phyloP scores from a whole-genome alignment of 2,888 invertebrate genomes.

The Sympetrum striolatum region DNA sequence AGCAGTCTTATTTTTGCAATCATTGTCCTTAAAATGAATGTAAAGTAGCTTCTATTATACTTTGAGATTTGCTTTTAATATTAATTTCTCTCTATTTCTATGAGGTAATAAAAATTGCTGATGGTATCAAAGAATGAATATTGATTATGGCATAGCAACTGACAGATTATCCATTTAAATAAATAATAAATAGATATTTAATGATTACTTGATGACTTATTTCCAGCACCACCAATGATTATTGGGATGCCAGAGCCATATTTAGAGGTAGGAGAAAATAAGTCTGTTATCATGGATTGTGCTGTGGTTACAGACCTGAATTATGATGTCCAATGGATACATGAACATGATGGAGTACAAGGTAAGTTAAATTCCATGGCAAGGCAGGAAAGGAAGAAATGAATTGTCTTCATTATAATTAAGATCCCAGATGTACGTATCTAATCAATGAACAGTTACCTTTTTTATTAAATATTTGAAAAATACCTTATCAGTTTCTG shows the following conservation, averaged over 20 bases:
- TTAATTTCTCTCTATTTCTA: too few relatives aligned
- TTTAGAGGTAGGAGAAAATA: not conserved
- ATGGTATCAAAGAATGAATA: not conserved
- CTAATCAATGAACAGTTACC: not conserved
- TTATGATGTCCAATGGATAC: slow-evolving; percentile 15
- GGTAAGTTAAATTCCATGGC: not conserved
- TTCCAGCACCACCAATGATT: slow-evolving; percentile 3
- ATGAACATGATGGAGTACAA: not conserved
- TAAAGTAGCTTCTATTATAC: too few relatives aligned
- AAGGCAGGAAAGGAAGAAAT: not conserved
- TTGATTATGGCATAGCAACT: not conserved
- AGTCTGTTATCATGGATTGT: slow-evolving; percentile 7
- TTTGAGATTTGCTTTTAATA: too few relatives aligned
- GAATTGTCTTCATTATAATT: not conserved
- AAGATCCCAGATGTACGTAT: not conserved
- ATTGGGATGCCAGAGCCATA: slow-evolving; percentile 10
- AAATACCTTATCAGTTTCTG: too few relatives aligned
- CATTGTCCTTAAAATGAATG: too few relatives aligned
- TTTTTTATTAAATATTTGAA: too few relatives aligned
- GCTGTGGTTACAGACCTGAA: not conserved
- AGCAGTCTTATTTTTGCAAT: too few relatives aligned
- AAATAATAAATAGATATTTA: not conserved
- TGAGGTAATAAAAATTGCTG: too few relatives aligned
- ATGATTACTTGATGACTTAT: not conserved
- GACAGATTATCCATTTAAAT: not conserved